Evolutionary conservation across 2,797 vertebrate species (phyloP).

Genomic region (Xyrichtys novacula): DNA sequence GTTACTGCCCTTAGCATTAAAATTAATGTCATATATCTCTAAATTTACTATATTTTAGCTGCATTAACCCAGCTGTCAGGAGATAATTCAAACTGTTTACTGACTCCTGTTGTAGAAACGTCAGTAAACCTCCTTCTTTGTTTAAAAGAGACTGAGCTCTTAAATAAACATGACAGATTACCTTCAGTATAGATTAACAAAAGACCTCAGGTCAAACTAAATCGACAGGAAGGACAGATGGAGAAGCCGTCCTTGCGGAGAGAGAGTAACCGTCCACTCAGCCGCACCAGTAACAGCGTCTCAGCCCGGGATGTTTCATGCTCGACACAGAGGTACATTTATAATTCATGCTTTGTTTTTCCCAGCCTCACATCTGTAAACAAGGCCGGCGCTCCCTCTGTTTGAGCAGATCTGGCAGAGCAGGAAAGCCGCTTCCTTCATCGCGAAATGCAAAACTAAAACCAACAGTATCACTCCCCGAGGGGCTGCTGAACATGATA

Average conservation of each 20-base stretch:
- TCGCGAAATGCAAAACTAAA: neutral
- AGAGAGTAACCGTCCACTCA: slow-evolving; percentile 1
- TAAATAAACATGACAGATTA: neutral
- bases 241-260: neutral
- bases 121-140: neutral
- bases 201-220: neutral
- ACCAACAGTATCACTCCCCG: neutral
- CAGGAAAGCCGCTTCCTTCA: neutral
- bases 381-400: slow-evolving; percentile 18
- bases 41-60: neutral
- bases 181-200: neutral
- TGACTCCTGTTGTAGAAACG: neutral
- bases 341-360: slow-evolving; percentile 62
- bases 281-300: slow-evolving; percentile 4
- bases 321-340: slow-evolving; percentile 35
- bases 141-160: slow-evolving; percentile 4
- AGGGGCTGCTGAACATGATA: slow-evolving; percentile 10
- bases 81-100: neutral
- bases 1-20: too few relatives aligned
- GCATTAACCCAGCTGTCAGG: neutral
- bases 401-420: neutral
- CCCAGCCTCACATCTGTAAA: slow-evolving; percentile 51
- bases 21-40: too few relatives aligned
- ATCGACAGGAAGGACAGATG: neutral
- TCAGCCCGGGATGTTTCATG: slow-evolving; percentile 27